phyloP scores from a whole-genome alignment of 2,888 invertebrate genomes.

The Diabrotica balteata region DNA sequence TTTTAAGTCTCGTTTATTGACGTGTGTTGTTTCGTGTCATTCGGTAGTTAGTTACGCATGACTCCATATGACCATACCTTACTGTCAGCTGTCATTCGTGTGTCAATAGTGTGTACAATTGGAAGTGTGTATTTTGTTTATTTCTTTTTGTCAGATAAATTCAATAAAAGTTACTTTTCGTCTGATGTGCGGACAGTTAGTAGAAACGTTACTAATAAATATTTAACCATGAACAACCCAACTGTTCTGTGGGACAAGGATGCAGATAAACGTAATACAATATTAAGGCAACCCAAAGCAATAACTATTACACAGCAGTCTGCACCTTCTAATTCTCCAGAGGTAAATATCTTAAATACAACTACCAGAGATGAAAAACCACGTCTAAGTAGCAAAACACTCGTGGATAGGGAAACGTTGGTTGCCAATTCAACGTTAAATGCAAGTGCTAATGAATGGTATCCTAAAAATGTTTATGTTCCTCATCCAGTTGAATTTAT shows the following conservation, averaged over 20 bases:
- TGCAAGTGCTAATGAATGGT: constrained; percentile 69
- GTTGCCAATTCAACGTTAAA: constrained; percentile 56
- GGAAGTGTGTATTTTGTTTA: constrained; percentile 18
- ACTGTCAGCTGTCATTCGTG: background rate
- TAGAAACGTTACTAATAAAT: constrained; percentile 6
- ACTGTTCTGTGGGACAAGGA: constrained; percentile 33
- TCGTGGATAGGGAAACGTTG: constrained; percentile 36
- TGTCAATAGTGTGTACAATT: constrained; percentile 16
- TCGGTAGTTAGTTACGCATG: no score
- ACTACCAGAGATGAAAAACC: constrained; percentile 6
- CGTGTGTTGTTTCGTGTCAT: no score
- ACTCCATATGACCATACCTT: no score
- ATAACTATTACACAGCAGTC: constrained; percentile 3
- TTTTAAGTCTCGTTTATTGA: no score
- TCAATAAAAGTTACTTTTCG: constrained; percentile 11
- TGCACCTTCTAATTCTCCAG: constrained; percentile 14
- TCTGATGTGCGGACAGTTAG: constrained; percentile 15
- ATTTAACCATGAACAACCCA: constrained; percentile 33
- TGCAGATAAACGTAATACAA: constrained; percentile 8
- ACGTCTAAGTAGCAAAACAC: constrained; percentile 1
- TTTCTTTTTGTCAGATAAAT: constrained; percentile 11
- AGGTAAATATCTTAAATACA: constrained; percentile 8
- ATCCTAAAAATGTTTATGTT: constrained; percentile 59
- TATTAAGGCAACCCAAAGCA: constrained; percentile 31
- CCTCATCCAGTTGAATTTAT: constrained; percentile 23